Percentiles rank a stretch among this genome's conserved stretches.
phyloP scores from a whole-genome alignment of 2,888 invertebrate species.

The Eurytoma californica region DNA sequence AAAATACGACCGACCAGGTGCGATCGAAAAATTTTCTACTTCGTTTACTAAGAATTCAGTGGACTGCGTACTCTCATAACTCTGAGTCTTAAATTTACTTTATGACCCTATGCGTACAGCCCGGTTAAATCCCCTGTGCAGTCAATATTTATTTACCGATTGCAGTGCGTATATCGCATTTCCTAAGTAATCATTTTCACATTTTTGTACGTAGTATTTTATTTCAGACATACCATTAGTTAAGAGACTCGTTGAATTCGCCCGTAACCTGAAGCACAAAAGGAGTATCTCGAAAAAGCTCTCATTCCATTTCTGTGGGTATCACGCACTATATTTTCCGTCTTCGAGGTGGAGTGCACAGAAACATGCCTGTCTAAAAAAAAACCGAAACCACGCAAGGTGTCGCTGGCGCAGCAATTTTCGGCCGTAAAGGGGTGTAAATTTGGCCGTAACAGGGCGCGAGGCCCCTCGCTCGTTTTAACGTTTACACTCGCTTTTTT shows the following conservation, averaged over 20 bases:
- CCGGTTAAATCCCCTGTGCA: neutral
- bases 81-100: too few species aligned
- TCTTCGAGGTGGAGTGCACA: neutral
- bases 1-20: neutral
- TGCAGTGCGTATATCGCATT: too few species aligned
- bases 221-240: too few species aligned
- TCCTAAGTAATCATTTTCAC: too few species aligned
- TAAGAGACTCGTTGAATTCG: too few species aligned
- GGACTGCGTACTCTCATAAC: too few species aligned
- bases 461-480: slow-evolving; percentile 26
- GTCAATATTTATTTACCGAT: neutral
- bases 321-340: neutral
- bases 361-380: neutral
- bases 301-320: neutral
- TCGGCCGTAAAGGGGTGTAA: slow-evolving; percentile 39
- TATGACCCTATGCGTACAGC: too few species aligned
- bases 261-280: neutral
- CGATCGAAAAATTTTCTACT: too few species aligned
- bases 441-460: slow-evolving; percentile 43
- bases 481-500: slow-evolving; percentile 41
- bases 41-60: too few species aligned
- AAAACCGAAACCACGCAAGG: slow-evolving; percentile 19
- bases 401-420: slow-evolving; percentile 36
- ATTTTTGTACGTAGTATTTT: neutral
- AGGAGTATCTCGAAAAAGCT: neutral